These are phyloP conservation scores for Smithornis capensis DNA, from an alignment of 2,113 vertebrate species.

Conservation along the genomic window DNA sequence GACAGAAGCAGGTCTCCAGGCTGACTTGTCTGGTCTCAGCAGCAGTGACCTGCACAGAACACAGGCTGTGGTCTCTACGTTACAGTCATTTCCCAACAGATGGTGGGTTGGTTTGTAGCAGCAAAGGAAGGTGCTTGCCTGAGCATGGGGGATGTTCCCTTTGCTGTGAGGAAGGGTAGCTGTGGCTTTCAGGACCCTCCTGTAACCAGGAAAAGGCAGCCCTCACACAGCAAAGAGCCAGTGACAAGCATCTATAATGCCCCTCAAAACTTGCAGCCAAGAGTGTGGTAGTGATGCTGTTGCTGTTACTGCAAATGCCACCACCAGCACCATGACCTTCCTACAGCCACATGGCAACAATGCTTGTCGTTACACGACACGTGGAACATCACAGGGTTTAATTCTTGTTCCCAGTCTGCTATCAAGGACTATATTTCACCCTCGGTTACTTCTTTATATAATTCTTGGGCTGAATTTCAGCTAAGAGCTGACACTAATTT, in stretches of 20 bases:
- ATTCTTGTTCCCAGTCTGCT: neutral
- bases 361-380: rapidly evolving
- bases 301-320: neutral
- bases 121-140: neutral
- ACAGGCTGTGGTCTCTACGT: neutral
- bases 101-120: neutral
- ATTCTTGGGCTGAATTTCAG: neutral
- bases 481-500: neutral
- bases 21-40: neutral
- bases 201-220: neutral
- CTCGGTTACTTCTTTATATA: neutral
- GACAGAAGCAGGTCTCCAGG: neutral
- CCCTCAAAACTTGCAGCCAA: neutral
- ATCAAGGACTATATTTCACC: neutral
- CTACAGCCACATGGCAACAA: neutral
- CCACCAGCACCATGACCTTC: neutral
- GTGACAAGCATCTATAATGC: rapidly evolving
- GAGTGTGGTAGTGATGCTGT: rapidly evolving
- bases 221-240: neutral
- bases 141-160: neutral
- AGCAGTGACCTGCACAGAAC: neutral
- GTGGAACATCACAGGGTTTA: neutral
- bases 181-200: neutral
- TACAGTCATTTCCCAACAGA: neutral
- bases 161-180: neutral